Evolutionary conservation across 2,797 vertebrate species (phyloP), one percentile per base, ranked within the genome.

Genomic region (Anabas testudineus): DNA sequence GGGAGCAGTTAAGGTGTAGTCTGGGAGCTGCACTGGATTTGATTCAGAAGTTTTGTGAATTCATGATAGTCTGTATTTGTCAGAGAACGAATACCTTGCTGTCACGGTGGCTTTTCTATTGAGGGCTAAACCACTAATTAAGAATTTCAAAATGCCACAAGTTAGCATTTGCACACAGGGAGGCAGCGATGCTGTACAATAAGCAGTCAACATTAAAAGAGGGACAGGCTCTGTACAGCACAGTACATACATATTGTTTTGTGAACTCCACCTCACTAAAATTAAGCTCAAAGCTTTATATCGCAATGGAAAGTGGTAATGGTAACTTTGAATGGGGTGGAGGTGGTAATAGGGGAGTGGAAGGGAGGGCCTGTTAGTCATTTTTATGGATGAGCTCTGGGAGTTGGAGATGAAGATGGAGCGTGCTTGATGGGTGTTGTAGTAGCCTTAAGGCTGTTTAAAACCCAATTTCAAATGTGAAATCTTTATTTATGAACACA

Each of bases 261-360:
- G 60, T 55, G 84, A 75, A 80, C 81, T 67, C 61, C 32, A 58
- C 21, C 47, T 58, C 24, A 42, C 74, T 80, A 73, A 78, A 80
- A 79, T 70, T 34, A 61, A 72, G 46, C 55, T 62, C 21, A 49
- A 30, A 56, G 69, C 61, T 69, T 67, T 79, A 59, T 70, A 73
- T 71, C n/a, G 54, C 73, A 76, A 80, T 81, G 76, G 75, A 76
- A 84, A 72, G 78, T 68, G 74, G 66, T 85, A 75, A 85, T 77
- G 49, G 68, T 60, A 52, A 51, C 79, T 76, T 74, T 57, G 41
- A 55, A 59, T 16, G 7, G 41, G 15, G 16, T 2, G 41, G 3
- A 16, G 58, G 65, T 63, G 59, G 58, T 57, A 57, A 46, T 32
- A 10, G 8, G 9, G 61, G 45, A 66, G 16, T n/a, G n/a, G 53